phyloP scores from a whole-genome alignment of 2,888 invertebrate species.

The Caenorhabditis virilis region DNA sequence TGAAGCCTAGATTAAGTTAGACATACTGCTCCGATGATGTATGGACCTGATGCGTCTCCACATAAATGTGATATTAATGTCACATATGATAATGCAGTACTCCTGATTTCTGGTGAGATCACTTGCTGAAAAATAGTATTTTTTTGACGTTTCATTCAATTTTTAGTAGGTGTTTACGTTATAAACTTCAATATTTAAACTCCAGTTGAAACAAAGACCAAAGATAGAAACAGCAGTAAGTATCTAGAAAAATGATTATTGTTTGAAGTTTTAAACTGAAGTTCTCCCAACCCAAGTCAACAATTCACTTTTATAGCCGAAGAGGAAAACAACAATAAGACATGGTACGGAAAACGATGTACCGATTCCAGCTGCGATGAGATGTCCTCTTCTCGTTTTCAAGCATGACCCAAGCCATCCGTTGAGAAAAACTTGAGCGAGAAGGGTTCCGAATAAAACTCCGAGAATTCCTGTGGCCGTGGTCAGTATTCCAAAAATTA shows the following conservation, averaged over 20 bases:
- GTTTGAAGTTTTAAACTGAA: not conserved
- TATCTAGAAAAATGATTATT: slow-evolving; percentile 1
- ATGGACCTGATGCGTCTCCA: slow-evolving; percentile 98
- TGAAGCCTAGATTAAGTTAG: not conserved
- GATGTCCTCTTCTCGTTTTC: slow-evolving; percentile 69
- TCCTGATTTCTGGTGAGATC: slow-evolving; percentile 89
- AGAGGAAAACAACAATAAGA: slow-evolving; percentile 24
- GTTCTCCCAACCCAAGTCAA: slow-evolving; percentile 74
- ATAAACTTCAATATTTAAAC: slow-evolving; percentile 91
- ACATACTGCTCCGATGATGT: slow-evolving; percentile 79
- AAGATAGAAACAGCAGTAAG: slow-evolving; percentile 17
- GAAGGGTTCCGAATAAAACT: slow-evolving; percentile 83
- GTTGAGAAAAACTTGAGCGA: slow-evolving; percentile 72
- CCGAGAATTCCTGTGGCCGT: slow-evolving; percentile 90
- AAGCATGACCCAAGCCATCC: slow-evolving; percentile 28
- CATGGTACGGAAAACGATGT: slow-evolving; percentile 82
- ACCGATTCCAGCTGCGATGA: slow-evolving; percentile 76
- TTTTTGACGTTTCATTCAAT: not conserved
- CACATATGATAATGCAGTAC: slow-evolving; percentile 96
- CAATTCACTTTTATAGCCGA: slow-evolving; percentile 28
- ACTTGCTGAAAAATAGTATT: slow-evolving; percentile 81
- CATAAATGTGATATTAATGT: slow-evolving; percentile 92
- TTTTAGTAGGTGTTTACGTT: slow-evolving; percentile 47
- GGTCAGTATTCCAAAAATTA: slow-evolving; percentile 90
- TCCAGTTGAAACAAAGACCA: slow-evolving; percentile 90